Evolutionary conservation across 2,113 vertebrate genomes (phyloP), one percentile per base, ranked within the genome.

Genomic region (Pholis gunnellus): DNA sequence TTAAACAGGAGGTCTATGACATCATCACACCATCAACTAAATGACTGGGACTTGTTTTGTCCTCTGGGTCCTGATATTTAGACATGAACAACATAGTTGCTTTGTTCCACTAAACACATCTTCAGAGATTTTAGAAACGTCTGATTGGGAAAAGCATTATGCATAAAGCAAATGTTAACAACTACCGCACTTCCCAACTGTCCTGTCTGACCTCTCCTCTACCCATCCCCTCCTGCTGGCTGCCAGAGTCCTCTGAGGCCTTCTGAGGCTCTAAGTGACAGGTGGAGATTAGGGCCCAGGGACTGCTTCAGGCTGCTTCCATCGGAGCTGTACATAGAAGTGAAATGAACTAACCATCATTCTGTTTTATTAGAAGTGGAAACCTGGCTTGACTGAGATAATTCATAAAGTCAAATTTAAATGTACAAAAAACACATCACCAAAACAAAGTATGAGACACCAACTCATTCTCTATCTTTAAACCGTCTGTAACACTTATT

Each of bases 191-290:
- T 27, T 17, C 14, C n/a, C 64, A 68, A 36, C 60, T 56, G 31
- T 44, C 57, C 66, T 44, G 67, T 68, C 40, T 65, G 40, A 75
- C 71, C 78, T 78, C 36, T 72, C 52, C 40, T 56, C 54, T 1
- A 56, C n/a, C 54, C 27, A 13, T 25, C n/a, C n/a, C 54, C n/a
- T 3, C 73, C 74, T 3, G 6, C 44, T 29, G 17, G 52, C 61
- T 65, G 46, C 11, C 75, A 44, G 56, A 14, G 27, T 73, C 48
- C 46, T 72, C 34, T n/a, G 69, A 65, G 68, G 18, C n/a, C 36
- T 38, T 63, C 48, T 38, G 20, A 3, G 36, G 20, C 54, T 36
- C 54, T 40, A 9, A 77, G 25, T 60, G 63, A 74, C 77, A 68
- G 67, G 76, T 64, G 67, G 20, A 46, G 73, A 56, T 4, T 18